Percentiles rank a stretch among this genome's conserved stretches.
These are phyloP conservation scores for Sarcophaga bullata DNA, from an alignment of 1,140 invertebrate genomes.

Conservation along the genomic window DNA sequence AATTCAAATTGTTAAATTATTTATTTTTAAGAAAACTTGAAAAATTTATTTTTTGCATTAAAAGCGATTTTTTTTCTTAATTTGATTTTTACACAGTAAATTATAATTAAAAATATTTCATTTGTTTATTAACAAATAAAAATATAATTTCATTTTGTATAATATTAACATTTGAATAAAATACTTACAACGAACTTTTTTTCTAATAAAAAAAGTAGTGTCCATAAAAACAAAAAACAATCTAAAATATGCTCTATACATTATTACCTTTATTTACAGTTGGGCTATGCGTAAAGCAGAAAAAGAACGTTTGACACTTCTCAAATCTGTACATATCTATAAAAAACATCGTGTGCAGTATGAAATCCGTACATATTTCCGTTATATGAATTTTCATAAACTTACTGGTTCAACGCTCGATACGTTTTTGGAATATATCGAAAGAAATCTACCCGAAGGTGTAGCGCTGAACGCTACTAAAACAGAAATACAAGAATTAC, in stretches of 20 bases:
- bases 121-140: too few species aligned
- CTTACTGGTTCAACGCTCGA: conserved; percentile 95
- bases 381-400: conserved; percentile 82
- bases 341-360: conserved; percentile 97
- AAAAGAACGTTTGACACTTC: conserved; percentile 80
- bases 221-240: too few species aligned
- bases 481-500: conserved; percentile 73
- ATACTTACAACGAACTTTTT: too few species aligned
- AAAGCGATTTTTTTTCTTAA: too few species aligned
- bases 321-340: conserved; percentile 90
- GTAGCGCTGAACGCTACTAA: conserved; percentile 94
- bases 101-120: too few species aligned
- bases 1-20: too few species aligned
- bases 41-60: too few species aligned
- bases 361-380: conserved; percentile 93
- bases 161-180: too few species aligned
- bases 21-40: too few species aligned
- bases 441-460: conserved; percentile 97
- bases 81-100: too few species aligned
- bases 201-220: too few species aligned
- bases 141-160: too few species aligned
- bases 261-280: conserved; percentile 65
- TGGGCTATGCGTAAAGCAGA: conserved; percentile 77
- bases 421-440: conserved; percentile 95
- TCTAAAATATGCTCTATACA: conserved; percentile 51